phyloP scores from a whole-genome alignment of 2,113 vertebrate genomes.

The Ptilonorhynchus violaceus region DNA sequence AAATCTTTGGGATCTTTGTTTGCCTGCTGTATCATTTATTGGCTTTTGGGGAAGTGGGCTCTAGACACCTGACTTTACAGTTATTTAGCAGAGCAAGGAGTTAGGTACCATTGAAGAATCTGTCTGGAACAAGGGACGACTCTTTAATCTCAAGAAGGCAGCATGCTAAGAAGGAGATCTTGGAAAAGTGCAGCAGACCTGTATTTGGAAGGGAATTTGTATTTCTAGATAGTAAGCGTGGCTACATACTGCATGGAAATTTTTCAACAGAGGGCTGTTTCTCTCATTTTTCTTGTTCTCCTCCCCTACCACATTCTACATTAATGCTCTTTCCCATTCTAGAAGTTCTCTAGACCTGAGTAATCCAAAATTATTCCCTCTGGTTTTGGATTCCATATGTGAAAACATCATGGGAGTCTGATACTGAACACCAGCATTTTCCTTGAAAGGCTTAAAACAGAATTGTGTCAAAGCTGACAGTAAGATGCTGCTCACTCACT shows the following conservation, averaged over 20 bases:
- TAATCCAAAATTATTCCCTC: neutral
- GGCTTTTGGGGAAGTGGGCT: neutral
- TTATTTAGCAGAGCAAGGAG: neutral
- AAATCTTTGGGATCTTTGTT: neutral
- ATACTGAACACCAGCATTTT: neutral
- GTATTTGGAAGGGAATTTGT: neutral
- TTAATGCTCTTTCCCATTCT: neutral
- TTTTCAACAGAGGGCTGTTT: neutral
- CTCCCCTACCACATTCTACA: neutral
- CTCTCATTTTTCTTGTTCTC: neutral
- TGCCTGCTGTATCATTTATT: neutral
- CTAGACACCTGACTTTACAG: neutral
- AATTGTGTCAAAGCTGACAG: neutral
- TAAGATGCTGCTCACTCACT: neutral
- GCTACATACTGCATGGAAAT: neutral
- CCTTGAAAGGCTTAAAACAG: neutral
- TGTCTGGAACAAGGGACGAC: neutral
- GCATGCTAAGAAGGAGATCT: neutral
- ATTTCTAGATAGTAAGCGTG: neutral
- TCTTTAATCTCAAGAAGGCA: neutral
- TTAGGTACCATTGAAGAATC: neutral
- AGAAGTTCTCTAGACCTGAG: neutral
- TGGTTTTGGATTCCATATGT: neutral
- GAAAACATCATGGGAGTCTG: neutral
- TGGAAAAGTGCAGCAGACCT: neutral